Evolutionary conservation across 2,113 vertebrate species (phyloP).

Genomic region (Australoheros scitulus): DNA sequence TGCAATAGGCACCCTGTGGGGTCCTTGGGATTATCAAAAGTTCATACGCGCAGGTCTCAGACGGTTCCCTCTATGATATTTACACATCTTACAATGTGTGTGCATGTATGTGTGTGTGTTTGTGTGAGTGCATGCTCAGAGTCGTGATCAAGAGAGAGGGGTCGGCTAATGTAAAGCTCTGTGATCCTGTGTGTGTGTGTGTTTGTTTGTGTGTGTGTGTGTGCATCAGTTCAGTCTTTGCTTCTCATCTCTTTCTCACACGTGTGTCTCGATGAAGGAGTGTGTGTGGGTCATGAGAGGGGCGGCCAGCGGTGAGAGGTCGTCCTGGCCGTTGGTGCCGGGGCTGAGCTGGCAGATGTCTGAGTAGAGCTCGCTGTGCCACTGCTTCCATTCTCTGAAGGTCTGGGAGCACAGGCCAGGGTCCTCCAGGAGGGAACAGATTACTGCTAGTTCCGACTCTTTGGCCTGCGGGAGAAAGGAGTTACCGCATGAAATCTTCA

Average conservation of each 20-base stretch:
- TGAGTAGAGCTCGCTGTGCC: conserved; percentile 89
- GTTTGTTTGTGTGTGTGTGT: conserved; percentile 49
- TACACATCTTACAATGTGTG: conserved; percentile 84
- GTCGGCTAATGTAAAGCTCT: conserved; percentile 32
- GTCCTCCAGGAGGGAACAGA: conserved; percentile 87
- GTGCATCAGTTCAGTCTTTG: conserved; percentile 61
- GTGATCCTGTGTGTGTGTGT: conserved; percentile 31
- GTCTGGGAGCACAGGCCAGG: conserved; percentile 87
- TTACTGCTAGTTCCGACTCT: conserved; percentile 86
- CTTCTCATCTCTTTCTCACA: conserved; percentile 82
- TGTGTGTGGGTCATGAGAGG: conserved; percentile 89
- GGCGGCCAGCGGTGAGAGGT: conserved; percentile 80
- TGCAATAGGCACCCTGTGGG: conserved; percentile 90
- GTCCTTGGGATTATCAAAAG: conserved; percentile 83
- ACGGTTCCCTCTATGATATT: conserved; percentile 79
- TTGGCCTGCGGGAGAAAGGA: conserved; percentile 80
- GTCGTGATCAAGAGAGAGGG: conserved; percentile 42
- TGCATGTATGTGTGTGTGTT: conserved; percentile 34
- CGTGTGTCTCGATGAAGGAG: conserved; percentile 92
- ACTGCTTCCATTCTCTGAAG: conserved; percentile 91
- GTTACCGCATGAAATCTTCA: background rate
- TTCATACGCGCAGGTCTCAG: conserved; percentile 83
- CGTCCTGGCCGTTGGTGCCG: conserved; percentile 83
- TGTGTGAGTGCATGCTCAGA: conserved; percentile 48
- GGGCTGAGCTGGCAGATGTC: conserved; percentile 88